Evolutionary conservation across 1,140 invertebrate genomes (phyloP).

Genomic region (Tetramorium parvispinum): DNA sequence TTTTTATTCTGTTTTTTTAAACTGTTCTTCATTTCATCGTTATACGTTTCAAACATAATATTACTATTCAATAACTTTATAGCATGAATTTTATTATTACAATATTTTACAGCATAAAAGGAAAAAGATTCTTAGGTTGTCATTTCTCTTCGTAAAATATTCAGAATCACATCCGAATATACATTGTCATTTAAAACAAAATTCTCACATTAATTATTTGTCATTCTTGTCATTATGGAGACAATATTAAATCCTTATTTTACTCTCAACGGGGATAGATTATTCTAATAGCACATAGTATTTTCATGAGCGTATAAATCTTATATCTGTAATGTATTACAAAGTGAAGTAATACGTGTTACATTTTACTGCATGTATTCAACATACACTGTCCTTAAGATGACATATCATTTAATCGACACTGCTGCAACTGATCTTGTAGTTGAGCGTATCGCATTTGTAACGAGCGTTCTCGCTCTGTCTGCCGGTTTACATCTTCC

Average conservation of each 20-base stretch:
- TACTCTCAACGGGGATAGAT: not conserved
- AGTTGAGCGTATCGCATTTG: constrained; percentile 93
- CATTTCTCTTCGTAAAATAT: not conserved
- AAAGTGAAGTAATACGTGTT: constrained; percentile 7
- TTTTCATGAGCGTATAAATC: not conserved
- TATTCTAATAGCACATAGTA: constrained; percentile 5
- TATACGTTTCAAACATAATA: not conserved
- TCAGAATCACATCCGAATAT: not conserved
- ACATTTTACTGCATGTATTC: not conserved
- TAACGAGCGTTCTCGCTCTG: constrained; percentile 94
- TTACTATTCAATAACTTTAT: not conserved
- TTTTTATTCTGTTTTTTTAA: not conserved
- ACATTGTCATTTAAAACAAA: not conserved
- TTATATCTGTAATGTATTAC: not conserved
- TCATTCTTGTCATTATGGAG: not conserved
- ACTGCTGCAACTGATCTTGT: constrained; percentile 87
- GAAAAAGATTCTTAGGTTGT: not conserved
- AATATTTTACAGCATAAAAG: constrained; percentile 25
- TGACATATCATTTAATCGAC: constrained; percentile 38
- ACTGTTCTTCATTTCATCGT: not conserved
- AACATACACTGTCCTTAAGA: constrained; percentile 13
- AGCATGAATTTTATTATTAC: constrained; percentile 26
- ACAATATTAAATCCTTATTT: not conserved
- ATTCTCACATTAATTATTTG: constrained; percentile 6
- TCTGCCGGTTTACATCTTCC: constrained; percentile 97